Conservation (phyloP, 2,888 invertebrate genomes). For the Eupithecia abbreviata region DNA sequence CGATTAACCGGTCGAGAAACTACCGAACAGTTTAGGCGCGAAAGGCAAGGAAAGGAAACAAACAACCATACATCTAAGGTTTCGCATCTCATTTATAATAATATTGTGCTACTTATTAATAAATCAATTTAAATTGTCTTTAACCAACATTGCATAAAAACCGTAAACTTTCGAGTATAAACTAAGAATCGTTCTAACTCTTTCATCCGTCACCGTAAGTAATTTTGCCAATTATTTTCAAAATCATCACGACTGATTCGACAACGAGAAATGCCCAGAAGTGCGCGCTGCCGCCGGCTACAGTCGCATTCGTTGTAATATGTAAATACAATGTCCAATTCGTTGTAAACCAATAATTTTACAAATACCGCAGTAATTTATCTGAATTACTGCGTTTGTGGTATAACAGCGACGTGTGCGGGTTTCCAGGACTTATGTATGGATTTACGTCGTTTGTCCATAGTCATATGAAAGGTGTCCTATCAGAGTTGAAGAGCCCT, state of each 20-base stretch:
- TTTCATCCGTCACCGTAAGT: neutral
- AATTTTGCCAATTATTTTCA: neutral
- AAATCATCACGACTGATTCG: conserved; percentile 24
- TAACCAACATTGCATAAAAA: neutral
- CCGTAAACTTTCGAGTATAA: neutral
- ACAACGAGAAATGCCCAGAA: conserved; percentile 24
- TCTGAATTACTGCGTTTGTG: conserved; percentile 24
- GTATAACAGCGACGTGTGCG: conserved; percentile 27
- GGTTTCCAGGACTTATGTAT: conserved; percentile 16
- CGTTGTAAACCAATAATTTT: conserved; percentile 22
- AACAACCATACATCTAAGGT: neutral
- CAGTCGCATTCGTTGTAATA: conserved; percentile 21
- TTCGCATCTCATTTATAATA: neutral
- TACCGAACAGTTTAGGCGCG: too few species aligned
- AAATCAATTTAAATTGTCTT: neutral
- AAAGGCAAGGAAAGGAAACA: neutral
- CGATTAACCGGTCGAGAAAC: too few species aligned
- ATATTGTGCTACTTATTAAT: neutral
- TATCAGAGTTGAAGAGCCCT: too few species aligned
- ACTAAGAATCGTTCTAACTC: neutral
- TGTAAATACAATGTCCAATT: conserved; percentile 18
- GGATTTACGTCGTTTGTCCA: neutral
- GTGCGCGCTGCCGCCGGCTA: conserved; percentile 19
- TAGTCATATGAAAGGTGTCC: neutral
- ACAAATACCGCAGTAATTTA: conserved; percentile 12